phyloP scores from a whole-genome alignment of 2,113 vertebrate genomes.

The Amblyopsis rosae region DNA sequence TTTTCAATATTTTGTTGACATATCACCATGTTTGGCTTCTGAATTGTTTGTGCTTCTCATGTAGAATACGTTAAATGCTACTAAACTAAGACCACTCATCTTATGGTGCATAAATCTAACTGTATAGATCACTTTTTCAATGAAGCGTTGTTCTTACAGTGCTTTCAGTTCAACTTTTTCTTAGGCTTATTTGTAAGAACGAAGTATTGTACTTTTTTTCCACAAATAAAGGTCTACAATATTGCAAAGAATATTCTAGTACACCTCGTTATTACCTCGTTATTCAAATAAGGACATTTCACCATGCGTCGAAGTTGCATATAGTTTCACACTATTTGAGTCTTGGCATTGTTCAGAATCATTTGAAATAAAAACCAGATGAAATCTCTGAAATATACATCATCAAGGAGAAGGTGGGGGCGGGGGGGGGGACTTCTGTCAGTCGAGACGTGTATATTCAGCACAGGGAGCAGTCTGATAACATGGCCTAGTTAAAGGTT shows the following conservation, averaged over 20 bases:
- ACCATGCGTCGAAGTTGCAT: slow-evolving; percentile 4
- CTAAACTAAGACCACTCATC: slow-evolving; percentile 27
- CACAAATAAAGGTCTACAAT: slow-evolving; percentile 60
- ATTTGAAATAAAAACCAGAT: slow-evolving; percentile 16
- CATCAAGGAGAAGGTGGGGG: slow-evolving; percentile 19
- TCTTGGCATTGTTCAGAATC: slow-evolving; percentile 9
- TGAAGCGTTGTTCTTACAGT: slow-evolving; percentile 18
- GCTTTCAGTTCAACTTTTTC: slow-evolving; percentile 44
- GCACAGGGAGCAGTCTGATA: slow-evolving; percentile 58
- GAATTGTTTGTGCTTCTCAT: slow-evolving; percentile 35
- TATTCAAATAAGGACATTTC: not conserved
- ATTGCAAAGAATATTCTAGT: slow-evolving; percentile 25
- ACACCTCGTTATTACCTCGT: slow-evolving; percentile 7
- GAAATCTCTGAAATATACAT: slow-evolving; percentile 29
- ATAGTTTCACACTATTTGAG: slow-evolving; percentile 1
- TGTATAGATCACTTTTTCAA: slow-evolving; percentile 30
- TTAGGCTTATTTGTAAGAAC: slow-evolving; percentile 57
- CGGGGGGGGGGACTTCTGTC: slow-evolving; percentile 43
- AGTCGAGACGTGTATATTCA: slow-evolving; percentile 47
- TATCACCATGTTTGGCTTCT: slow-evolving; percentile 37
- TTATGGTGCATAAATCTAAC: slow-evolving; percentile 16
- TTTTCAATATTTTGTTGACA: slow-evolving; percentile 49
- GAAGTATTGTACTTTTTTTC: slow-evolving; percentile 53
- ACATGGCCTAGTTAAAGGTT: slow-evolving; percentile 72
- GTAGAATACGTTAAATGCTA: slow-evolving; percentile 23